Evolutionary conservation across 1,140 invertebrate genomes (phyloP).

Genomic region (Hylaeus volcanicus): DNA sequence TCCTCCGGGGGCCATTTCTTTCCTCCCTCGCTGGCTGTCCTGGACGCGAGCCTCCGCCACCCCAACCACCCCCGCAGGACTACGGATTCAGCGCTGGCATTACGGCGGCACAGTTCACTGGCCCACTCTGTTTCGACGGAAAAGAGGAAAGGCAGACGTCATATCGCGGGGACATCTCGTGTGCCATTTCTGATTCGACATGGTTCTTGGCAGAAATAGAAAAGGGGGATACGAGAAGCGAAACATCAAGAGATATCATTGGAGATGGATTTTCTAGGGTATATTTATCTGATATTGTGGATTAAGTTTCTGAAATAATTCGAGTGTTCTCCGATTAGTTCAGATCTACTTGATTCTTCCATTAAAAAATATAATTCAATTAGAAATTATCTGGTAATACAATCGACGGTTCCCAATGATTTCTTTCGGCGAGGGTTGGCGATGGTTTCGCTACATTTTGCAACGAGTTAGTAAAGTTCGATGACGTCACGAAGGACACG

Average conservation of each 20-base stretch:
- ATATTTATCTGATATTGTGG: too few species aligned
- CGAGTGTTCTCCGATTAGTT: too few species aligned
- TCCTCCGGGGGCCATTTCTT: conserved; percentile 83
- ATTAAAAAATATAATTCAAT: too few species aligned
- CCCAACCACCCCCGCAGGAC: conserved; percentile 59
- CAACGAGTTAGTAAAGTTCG: conserved; percentile 52
- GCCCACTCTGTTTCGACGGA: conserved; percentile 64
- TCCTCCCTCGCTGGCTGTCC: conserved; percentile 61
- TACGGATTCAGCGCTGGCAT: conserved; percentile 75
- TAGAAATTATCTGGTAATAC: too few species aligned
- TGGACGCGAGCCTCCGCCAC: conserved; percentile 49
- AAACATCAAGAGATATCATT: too few species aligned
- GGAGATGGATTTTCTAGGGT: too few species aligned
- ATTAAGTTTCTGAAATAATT: too few species aligned
- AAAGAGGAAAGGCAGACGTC: conserved; percentile 44
- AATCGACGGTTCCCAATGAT: too few species aligned
- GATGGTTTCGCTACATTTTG: conserved; percentile 15
- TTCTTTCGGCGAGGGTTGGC: too few species aligned
- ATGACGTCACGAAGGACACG: conserved; percentile 56
- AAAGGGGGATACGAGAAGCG: background rate
- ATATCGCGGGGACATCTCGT: conserved; percentile 31
- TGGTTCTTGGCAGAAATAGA: background rate
- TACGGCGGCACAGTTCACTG: conserved; percentile 69
- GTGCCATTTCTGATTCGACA: conserved; percentile 4
- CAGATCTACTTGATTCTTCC: too few species aligned